Evolutionary conservation across 2,113 vertebrate genomes (phyloP).

Genomic region (Nettapus auritus): DNA sequence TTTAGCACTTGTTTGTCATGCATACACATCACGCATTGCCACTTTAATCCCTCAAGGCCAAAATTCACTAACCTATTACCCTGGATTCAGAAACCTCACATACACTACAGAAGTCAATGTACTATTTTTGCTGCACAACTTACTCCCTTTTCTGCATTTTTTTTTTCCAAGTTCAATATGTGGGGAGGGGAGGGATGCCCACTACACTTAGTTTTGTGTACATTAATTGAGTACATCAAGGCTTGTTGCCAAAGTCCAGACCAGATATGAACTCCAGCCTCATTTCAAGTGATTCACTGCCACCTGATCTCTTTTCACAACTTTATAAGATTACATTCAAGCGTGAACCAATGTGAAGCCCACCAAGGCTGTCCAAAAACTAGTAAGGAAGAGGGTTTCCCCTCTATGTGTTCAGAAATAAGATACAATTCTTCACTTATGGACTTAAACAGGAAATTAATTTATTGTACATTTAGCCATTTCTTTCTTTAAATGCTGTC

Average conservation of each 20-base stretch:
- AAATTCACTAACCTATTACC: neutral
- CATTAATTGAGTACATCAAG: neutral
- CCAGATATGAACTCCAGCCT: neutral
- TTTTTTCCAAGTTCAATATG: neutral
- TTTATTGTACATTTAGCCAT: neutral
- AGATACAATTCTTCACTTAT: rapidly evolving
- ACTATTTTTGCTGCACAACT: neutral
- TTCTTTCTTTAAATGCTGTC: neutral
- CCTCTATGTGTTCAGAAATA: neutral
- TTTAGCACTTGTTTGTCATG: neutral
- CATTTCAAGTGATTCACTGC: neutral
- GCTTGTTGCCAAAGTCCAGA: neutral
- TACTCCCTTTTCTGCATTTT: neutral
- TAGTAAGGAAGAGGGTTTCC: neutral
- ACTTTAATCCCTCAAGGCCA: neutral
- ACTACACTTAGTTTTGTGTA: rapidly evolving
- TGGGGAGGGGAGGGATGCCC: neutral
- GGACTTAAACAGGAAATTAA: rapidly evolving
- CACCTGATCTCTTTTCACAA: neutral
- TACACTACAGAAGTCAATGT: neutral
- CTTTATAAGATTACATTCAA: neutral
- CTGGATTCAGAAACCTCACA: neutral
- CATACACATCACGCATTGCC: rapidly evolving
- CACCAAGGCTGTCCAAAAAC: neutral
- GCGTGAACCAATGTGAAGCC: rapidly evolving